Conservation (phyloP, 2,797 vertebrate species). For the Spinibarbus caldwelli region DNA sequence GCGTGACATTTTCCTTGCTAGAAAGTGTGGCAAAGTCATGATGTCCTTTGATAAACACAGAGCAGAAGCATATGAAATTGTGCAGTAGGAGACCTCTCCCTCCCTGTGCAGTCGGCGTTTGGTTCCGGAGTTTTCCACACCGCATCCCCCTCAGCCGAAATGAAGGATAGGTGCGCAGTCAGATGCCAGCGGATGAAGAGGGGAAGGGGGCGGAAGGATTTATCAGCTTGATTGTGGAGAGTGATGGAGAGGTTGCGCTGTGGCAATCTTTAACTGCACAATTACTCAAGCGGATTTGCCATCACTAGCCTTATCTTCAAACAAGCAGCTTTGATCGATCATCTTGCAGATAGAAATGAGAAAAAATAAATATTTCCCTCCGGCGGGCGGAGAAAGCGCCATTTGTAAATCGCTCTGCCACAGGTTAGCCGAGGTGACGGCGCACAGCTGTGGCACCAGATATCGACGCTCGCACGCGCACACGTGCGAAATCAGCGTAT, state of each 20-base stretch:
- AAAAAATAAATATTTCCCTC: slow-evolving; percentile 54
- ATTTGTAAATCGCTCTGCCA: slow-evolving; percentile 48
- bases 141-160: slow-evolving; percentile 3
- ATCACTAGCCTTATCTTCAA: slow-evolving; percentile 60
- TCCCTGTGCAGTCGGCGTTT: neutral
- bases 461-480: neutral
- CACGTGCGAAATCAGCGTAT: neutral
- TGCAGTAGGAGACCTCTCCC: neutral
- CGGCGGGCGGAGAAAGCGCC: slow-evolving; percentile 32
- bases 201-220: slow-evolving; percentile 21
- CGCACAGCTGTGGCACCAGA: slow-evolving; percentile 12
- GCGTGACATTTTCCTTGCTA: neutral
- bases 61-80: slow-evolving; percentile 23
- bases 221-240: slow-evolving; percentile 58
- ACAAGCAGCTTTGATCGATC: slow-evolving; percentile 60
- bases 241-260: slow-evolving; percentile 51
- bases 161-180: slow-evolving; percentile 35
- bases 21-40: slow-evolving; percentile 25
- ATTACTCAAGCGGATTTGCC: slow-evolving; percentile 60
- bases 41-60: slow-evolving; percentile 44
- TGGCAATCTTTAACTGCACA: slow-evolving; percentile 58
- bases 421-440: slow-evolving; percentile 40
- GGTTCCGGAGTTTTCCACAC: slow-evolving; percentile 5
- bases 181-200: neutral
- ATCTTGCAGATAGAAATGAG: slow-evolving; percentile 58